Conservation (phyloP, 2,888 invertebrate species). For the Eremobia ochroleuca region DNA sequence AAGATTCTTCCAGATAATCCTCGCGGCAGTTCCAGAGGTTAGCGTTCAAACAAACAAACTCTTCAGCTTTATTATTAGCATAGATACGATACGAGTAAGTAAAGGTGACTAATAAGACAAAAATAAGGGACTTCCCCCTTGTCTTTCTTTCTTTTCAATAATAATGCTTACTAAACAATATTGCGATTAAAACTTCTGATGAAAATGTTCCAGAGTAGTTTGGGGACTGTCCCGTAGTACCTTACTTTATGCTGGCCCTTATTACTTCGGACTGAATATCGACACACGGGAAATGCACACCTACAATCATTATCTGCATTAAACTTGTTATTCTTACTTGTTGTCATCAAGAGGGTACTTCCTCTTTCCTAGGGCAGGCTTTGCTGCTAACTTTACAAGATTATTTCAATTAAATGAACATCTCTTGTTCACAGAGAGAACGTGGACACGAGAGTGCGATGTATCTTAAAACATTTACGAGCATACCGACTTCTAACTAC, state of each 20-base stretch:
- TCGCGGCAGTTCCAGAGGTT: too few relatives aligned
- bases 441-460: constrained; percentile 29
- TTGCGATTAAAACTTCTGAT: background rate
- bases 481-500: constrained; percentile 21
- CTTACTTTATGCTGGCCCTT: background rate
- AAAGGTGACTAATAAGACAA: background rate
- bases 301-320: background rate
- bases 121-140: background rate
- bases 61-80: too few relatives aligned
- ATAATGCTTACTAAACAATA: background rate
- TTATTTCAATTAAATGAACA: background rate
- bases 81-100: too few relatives aligned
- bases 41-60: too few relatives aligned
- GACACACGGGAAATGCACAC: too few relatives aligned
- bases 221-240: background rate
- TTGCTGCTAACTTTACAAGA: background rate
- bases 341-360: too few relatives aligned
- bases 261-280: background rate
- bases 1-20: too few relatives aligned
- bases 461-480: constrained; percentile 26
- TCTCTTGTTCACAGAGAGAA: constrained; percentile 35
- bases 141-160: background rate
- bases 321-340: background rate
- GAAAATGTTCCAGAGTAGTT: background rate
- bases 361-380: too few relatives aligned